Conservation (phyloP, 2,113 vertebrate species). For the Hipposideros armiger region DNA sequence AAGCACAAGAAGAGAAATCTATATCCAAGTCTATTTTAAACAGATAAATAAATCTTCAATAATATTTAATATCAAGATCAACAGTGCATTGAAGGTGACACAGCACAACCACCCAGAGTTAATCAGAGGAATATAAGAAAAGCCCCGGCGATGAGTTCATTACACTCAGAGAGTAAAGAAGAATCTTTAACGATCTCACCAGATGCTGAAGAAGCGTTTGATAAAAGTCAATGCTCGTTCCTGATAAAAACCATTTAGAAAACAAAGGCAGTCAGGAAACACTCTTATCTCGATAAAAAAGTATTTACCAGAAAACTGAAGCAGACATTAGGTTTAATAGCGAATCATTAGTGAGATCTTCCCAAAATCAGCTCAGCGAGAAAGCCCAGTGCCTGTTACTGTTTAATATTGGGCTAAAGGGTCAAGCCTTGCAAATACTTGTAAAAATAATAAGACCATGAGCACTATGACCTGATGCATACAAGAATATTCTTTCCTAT, state of each 20-base stretch:
- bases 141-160: background rate
- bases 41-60: background rate
- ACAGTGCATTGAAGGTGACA: background rate
- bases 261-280: constrained; percentile 21
- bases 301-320: background rate
- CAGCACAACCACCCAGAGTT: background rate
- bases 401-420: rapidly evolving
- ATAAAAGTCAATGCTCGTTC: constrained; percentile 16
- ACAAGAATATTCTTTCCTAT: background rate
- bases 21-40: background rate
- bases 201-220: background rate
- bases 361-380: background rate
- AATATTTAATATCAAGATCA: background rate
- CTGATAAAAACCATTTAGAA: constrained; percentile 30
- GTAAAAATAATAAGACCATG: rapidly evolving
- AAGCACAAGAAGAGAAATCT: background rate
- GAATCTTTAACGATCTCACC: background rate
- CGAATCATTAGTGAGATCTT: background rate
- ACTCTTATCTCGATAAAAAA: constrained; percentile 60
- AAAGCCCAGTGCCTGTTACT: background rate
- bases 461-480: background rate
- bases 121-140: background rate
- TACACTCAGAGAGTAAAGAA: background rate
- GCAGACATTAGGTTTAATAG: background rate
- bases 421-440: background rate